Percentiles rank a stretch among this genome's conserved stretches.
Evolutionary conservation across 2,888 invertebrate species (phyloP).

Genomic region (Frankliniella intonsa): DNA sequence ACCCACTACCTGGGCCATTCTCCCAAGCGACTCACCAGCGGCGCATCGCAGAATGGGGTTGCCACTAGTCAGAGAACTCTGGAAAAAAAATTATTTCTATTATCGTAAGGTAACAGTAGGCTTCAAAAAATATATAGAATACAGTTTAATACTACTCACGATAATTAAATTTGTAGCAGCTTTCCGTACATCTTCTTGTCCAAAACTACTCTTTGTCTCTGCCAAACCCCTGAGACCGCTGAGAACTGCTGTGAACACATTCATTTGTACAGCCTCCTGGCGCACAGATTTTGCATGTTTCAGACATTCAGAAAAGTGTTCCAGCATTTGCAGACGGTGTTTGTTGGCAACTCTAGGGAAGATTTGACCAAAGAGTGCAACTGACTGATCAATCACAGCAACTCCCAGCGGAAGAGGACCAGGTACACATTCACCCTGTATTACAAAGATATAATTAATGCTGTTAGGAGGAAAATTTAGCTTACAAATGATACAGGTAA

Average conservation of each 20-base stretch:
- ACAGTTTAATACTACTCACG: conserved; percentile 47
- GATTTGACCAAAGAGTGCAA: conserved; percentile 85
- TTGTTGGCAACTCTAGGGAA: conserved; percentile 93
- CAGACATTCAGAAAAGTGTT: conserved; percentile 94
- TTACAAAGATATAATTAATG: conserved; percentile 15
- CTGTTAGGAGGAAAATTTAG: too few relatives aligned
- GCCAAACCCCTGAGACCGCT: conserved; percentile 83
- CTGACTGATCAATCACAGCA: conserved; percentile 93
- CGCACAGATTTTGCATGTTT: conserved; percentile 86
- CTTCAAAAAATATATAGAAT: conserved; percentile 12
- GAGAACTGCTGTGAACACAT: conserved; percentile 89
- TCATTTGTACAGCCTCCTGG: conserved; percentile 93
- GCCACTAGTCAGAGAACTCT: conserved; percentile 67
- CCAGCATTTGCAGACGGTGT: conserved; percentile 94
- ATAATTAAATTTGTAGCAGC: conserved; percentile 76
- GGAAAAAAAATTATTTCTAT: conserved; percentile 37
- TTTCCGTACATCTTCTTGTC: conserved; percentile 85
- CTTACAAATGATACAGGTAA: background rate
- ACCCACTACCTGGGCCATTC: conserved; percentile 84
- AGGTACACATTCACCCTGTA: conserved; percentile 58
- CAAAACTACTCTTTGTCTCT: conserved; percentile 78
- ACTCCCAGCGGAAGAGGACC: conserved; percentile 89
- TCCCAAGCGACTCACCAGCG: conserved; percentile 90
- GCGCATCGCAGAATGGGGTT: conserved; percentile 84
- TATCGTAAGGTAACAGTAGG: background rate